Conservation (phyloP, 2,113 vertebrate species). For the Centropus unirufus region DNA sequence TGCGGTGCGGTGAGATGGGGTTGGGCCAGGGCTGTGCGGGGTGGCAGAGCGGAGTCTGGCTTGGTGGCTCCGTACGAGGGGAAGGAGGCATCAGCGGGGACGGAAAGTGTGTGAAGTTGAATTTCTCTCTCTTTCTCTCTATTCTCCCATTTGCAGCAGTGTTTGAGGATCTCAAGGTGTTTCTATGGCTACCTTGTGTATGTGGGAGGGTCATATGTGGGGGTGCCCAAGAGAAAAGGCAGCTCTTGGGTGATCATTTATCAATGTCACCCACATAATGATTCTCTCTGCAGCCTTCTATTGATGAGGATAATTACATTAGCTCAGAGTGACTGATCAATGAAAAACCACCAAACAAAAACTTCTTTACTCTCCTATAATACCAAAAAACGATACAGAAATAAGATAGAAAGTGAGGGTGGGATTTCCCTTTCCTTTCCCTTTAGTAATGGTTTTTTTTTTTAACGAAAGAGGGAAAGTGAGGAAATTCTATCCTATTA, state of each 20-base stretch:
- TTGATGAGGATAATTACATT: slow-evolving; percentile 99
- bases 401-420: slow-evolving; percentile 75
- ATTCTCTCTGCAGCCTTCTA: slow-evolving; percentile 99
- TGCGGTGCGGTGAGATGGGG: not conserved
- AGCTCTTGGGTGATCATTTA: slow-evolving; percentile 99
- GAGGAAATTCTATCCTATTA: slow-evolving; percentile 53
- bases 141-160: slow-evolving; percentile 70
- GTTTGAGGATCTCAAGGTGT: slow-evolving; percentile 87
- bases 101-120: slow-evolving; percentile 48
- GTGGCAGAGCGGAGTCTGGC: not conserved
- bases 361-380: slow-evolving; percentile 92
- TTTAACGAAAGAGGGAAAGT: slow-evolving; percentile 32
- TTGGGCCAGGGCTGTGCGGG: not conserved
- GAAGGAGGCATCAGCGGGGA: not conserved
- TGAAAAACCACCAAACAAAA: slow-evolving; percentile 95
- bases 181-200: slow-evolving; percentile 94
- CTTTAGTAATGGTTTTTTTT: slow-evolving; percentile 23
- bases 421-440: slow-evolving; percentile 66
- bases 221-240: slow-evolving; percentile 94
- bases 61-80: not conserved
- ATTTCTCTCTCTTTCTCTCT: slow-evolving; percentile 31
- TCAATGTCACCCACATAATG: slow-evolving; percentile 99
- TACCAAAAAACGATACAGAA: slow-evolving; percentile 84
- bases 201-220: slow-evolving; percentile 88
- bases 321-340: slow-evolving; percentile 99